Percentiles rank a stretch among this genome's conserved stretches.
Evolutionary conservation across 2,113 vertebrate species (phyloP).

Genomic region (Myrmecobius fasciatus): DNA sequence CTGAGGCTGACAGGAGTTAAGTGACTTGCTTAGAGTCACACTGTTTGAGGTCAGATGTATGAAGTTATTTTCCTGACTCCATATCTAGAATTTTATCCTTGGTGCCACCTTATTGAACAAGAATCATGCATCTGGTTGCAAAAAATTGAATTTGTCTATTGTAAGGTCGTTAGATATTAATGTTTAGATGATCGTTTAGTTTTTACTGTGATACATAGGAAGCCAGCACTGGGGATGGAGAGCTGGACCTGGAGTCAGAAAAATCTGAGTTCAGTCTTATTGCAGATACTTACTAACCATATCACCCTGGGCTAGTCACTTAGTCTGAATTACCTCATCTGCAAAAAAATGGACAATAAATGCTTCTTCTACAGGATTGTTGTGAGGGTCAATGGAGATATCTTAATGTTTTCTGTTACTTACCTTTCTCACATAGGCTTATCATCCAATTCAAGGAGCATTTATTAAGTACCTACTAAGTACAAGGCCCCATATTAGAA

Average conservation of each 20-base stretch:
- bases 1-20: background rate
- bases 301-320: background rate
- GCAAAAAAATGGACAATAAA: background rate
- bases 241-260: background rate
- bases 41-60: background rate
- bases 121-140: background rate
- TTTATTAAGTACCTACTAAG: background rate
- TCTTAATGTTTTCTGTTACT: background rate
- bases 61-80: background rate
- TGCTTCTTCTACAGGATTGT: background rate
- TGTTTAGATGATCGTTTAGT: background rate
- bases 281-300: too few relatives aligned
- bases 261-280: background rate
- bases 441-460: background rate
- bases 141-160: constrained; percentile 24
- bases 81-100: background rate
- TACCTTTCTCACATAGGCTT: constrained; percentile 17
- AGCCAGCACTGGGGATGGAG: background rate
- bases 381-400: background rate
- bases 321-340: background rate
- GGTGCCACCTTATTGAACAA: background rate
- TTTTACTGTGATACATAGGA: background rate
- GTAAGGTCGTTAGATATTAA: constrained; percentile 21
- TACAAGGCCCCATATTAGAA: background rate
- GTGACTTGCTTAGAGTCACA: background rate